Evolutionary conservation across 2,113 vertebrate species (phyloP).

Genomic region (Mystacornis crossleyi): DNA sequence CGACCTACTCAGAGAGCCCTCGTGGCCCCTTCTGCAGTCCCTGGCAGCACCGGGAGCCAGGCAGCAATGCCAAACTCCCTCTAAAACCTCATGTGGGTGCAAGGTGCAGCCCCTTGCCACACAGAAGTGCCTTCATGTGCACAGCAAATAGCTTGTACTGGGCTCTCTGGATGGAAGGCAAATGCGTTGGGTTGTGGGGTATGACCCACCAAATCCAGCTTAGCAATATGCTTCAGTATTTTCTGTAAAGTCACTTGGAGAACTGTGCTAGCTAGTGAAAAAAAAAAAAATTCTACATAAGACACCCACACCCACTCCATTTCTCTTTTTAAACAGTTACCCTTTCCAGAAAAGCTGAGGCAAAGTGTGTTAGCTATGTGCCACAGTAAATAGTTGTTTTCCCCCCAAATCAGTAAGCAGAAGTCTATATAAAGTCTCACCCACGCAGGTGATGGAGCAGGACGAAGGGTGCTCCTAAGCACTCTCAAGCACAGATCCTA

Average conservation of each 20-base stretch:
- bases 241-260: not conserved
- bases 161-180: not conserved
- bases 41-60: fast-evolving
- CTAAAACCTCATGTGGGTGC: not conserved
- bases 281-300: not conserved
- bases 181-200: not conserved
- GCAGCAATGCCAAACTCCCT: not conserved
- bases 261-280: not conserved
- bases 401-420: not conserved
- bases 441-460: not conserved
- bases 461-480: not conserved
- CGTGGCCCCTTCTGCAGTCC: fast-evolving
- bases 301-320: not conserved
- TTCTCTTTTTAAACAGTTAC: not conserved
- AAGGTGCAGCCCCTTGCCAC: fast-evolving
- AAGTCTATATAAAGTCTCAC: not conserved
- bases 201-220: not conserved
- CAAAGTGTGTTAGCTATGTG: not conserved
- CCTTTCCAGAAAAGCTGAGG: not conserved
- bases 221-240: not conserved
- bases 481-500: not conserved
- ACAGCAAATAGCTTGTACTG: not conserved
- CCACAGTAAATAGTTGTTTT: not conserved
- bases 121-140: not conserved
- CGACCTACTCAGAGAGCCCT: fast-evolving